phyloP scores from a whole-genome alignment of 2,888 invertebrate species.

The Latrodectus hesperus region DNA sequence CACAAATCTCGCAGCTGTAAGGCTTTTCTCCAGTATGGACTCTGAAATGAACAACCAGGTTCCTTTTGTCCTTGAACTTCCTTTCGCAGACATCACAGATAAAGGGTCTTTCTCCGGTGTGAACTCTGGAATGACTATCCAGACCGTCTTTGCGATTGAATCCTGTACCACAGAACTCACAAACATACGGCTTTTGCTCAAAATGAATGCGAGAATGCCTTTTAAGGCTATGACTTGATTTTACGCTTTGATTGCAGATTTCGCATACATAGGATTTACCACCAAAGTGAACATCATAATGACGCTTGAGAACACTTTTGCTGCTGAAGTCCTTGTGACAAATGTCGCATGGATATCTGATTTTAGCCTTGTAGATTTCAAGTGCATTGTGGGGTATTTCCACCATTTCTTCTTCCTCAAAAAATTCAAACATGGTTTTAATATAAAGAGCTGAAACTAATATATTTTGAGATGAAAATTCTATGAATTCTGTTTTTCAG shows the following conservation, averaged over 20 bases:
- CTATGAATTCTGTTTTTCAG: too few species aligned
- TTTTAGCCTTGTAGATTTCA: too few species aligned
- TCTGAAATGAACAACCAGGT: constrained; percentile 2
- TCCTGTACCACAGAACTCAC: neutral
- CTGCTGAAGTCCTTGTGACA: constrained; percentile 8
- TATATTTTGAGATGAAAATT: too few species aligned
- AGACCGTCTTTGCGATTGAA: neutral
- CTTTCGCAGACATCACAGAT: constrained; percentile 15
- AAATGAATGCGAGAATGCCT: constrained; percentile 15
- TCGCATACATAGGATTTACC: neutral
- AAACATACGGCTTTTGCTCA: constrained; percentile 1
- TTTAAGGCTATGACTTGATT: neutral
- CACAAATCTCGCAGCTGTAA: constrained; percentile 1
- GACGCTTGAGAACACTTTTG: neutral
- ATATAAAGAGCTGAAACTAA: too few species aligned
- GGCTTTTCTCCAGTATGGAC: constrained; percentile 3
- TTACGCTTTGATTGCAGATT: constrained; percentile 7
- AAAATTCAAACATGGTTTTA: too few species aligned
- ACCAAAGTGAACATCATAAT: neutral
- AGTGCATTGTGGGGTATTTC: too few species aligned
- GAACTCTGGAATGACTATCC: neutral
- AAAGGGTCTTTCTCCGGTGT: neutral
- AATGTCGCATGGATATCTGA: neutral
- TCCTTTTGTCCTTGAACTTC: neutral
- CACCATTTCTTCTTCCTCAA: too few species aligned